Base-by-base conservation (phyloP, 2,888 invertebrate species). In the Carterocephalus palaemon region DNA sequence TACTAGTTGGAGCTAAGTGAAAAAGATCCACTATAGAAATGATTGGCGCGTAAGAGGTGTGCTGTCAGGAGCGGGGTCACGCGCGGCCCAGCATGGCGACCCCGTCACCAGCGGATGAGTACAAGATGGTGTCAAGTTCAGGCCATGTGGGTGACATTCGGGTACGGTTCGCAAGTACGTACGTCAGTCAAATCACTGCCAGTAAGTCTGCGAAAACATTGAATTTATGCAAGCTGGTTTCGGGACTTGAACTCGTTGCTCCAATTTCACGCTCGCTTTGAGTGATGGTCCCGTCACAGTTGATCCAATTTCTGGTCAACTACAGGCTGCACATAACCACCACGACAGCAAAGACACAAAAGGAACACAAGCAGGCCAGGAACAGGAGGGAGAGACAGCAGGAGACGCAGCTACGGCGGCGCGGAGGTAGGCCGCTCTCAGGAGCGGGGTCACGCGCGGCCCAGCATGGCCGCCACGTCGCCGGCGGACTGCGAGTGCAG, bases 401-500 rank as follows among this genome's bases (percentile, higher is more conserved):
- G 33, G 12, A 26, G 41, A 26, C 45, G 46, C 33, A 31, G 36
- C 40, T 49, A 46, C 33, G 38, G 49, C 20, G 32, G 40, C 10
- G 37, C 43, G 19, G 45, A 32, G 20, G 45, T 12, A 10, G 43
- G 34, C n/a, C 68, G 57, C 15, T 57, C 70, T 73, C 77, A 75
- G 57, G 59, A 64, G 52, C 67, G 65, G 39, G 73, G 85, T 90
- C 90, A 90, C 90, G 90, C 90, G 15, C 90, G 78, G 45, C 90
- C 89, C 60, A 90, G 76, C 80, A 90, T 90, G 54, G 90, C 89
- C 9, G 90, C 90, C 41, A 90, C 90, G 72, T 90, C 90, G 15
- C 90, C 90, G 4, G 90, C 90, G 13, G 90, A 90, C 62, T 90
- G 90, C 17, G 90, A 90, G 69, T 90, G 90, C 16, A 90, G 88